Conservation (phyloP, 2,113 vertebrate genomes). For the Peucedramus taeniatus region DNA sequence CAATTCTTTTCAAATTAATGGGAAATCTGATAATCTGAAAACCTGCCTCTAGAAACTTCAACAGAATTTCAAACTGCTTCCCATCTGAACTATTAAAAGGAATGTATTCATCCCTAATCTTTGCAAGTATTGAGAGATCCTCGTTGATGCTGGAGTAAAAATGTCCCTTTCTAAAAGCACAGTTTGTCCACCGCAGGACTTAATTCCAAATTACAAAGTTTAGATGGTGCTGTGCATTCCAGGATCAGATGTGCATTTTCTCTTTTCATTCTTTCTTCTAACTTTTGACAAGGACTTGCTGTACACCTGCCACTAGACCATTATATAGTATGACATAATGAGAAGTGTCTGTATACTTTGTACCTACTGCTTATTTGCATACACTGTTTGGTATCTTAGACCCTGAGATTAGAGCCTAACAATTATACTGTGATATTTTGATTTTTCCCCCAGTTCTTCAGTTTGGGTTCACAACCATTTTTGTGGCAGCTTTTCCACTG, state of each 20-base stretch:
- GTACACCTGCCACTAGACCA: not conserved
- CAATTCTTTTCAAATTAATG: not conserved
- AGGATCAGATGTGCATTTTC: not conserved
- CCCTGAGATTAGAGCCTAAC: not conserved
- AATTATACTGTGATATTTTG: not conserved
- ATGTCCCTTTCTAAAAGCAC: not conserved
- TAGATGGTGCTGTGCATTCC: not conserved
- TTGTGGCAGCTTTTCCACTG: constrained; percentile 95
- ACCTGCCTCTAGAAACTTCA: not conserved
- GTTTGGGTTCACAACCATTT: constrained; percentile 97
- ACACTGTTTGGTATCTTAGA: not conserved
- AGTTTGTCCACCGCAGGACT: not conserved
- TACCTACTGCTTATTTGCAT: not conserved
- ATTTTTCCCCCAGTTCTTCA: constrained; percentile 80
- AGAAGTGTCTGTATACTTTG: not conserved
- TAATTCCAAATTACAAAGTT: not conserved
- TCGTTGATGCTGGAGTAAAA: not conserved
- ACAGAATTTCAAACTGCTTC: not conserved
- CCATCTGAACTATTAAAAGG: not conserved
- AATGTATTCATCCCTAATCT: not conserved
- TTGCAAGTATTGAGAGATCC: not conserved
- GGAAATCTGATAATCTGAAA: not conserved
- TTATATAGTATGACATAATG: not conserved
- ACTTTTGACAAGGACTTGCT: not conserved
- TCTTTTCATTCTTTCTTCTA: not conserved